Base-by-base conservation (phyloP, 2,888 invertebrate species). In the Trichogramma dendrolimi region DNA sequence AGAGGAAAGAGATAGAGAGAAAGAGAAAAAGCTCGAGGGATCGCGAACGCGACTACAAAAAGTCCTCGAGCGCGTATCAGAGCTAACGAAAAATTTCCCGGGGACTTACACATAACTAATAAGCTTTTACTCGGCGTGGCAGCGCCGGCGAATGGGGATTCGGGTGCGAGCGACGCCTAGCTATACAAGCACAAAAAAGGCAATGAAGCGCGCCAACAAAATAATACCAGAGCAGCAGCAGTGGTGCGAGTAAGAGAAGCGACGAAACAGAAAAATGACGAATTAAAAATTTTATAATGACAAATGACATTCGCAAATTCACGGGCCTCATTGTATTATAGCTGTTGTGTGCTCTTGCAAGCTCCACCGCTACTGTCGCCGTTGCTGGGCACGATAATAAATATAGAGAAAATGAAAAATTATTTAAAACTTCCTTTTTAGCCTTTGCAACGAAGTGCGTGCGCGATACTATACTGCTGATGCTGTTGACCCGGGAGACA, bases 331-430 rank as follows among this genome's bases (percentile, higher is more conserved):
- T 27, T 27, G 27, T 27, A 27, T 27, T 27, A 27, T 27, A 27
- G 42, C 43, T 48, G 52, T 54, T 5, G 53, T 38, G 54, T 2
- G 54, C 39, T 50, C 27, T 48, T 51, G 47, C 5, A 48, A 48
- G 48, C 11, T 14, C 5, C 48, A 48, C 27, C 27, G n/a, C 6
- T 5, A 11, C 48, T 14, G 48, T 11, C n/a, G 46, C 46, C 27
- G 46, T 5, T 52, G 52, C 49, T 52, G 46, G 42, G 75, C 73
- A 73, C 75, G 76, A 79, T 78, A 79, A 79, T 78, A 79, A 79
- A 78, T 79, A 79, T 77, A 77, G 78, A 76, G 78, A 79, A 78
- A 79, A 79, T 79, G 78, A 79, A 79, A 79, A 78, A 79, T 79
- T 79, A 79, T 78, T 77, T 78, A 78, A 79, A 79, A 79, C 78